Evolutionary conservation across 2,888 invertebrate species (phyloP), one percentile per base, ranked within the genome.

Genomic region (Andricus quercusramuli): DNA sequence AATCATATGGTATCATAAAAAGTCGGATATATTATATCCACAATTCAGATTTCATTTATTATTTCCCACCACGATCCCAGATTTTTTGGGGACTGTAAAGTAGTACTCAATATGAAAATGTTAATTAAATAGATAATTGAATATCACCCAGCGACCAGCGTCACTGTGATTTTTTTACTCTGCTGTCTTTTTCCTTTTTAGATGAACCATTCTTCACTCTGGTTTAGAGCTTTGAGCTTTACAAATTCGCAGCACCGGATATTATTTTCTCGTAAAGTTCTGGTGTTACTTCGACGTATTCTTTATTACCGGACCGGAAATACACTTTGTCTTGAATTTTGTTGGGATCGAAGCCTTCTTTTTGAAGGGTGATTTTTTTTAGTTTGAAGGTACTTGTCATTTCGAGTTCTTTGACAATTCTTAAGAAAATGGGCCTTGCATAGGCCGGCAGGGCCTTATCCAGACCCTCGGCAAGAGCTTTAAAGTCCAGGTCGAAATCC

Each of bases 371-470:
- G 20, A 94, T 93, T 89, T 96, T 96, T 89, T 95, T 94, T 85
- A 96, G 90, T 90, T 96, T 96, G 90, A 95, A 96, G 0, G 96
- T 96, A 37, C 95, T 95, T 80, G 96, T 96, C 85, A 94, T 93
- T 82, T 95, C 95, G n/a, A 95, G 93, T 83, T 94, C 91, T 65
- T 94, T 93, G 29, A 95, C 93, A 17, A 95, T 92, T 81, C 96
- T 90, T 22, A 96, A 88, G 91, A 96, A 96, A 78, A 95, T 91
- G 6, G 96, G 96, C 77, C 95, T 91, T 0, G 96, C 96, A 86
- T 95, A 96, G 0, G 93, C 84, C 0, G 96, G 95, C 67, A 96
- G 88, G 4, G 93, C 90, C 82, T 92, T 93, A 78, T 93, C 92
- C 25, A 94, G 81, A n/a, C 93, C 93, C 68, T 92, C 90, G 2